Base-by-base conservation (phyloP, 2,888 invertebrate species). In the Orgyia antiqua region DNA sequence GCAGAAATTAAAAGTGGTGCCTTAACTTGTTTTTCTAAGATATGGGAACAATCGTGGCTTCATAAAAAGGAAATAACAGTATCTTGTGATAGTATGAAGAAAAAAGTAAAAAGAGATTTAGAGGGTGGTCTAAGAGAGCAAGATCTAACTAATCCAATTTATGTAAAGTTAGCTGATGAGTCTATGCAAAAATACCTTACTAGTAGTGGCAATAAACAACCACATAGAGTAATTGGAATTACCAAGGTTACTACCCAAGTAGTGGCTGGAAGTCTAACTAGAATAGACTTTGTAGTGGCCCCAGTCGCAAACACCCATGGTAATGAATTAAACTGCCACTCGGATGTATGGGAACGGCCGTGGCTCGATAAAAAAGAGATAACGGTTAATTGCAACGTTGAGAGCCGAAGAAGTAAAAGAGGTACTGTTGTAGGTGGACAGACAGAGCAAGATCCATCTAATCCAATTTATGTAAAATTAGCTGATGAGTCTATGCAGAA, bases 151-250 rank as follows among this genome's bases (percentile, higher is more conserved):
- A 39, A 53, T 19, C 34, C 46, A 2, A 23, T 32, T 6, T 65
- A 51, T 24, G 30, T 20, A 13, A 6, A 27, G 3, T 27, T 60
- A n/a, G 51, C 54, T 2, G 35, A 52, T 9, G 45, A 56, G 27
- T 54, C 55, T 2, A 29, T 66, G n/a, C 34, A 28, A 19, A 56
- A 62, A 35, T 62, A 60, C 36, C 17, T 54, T 0, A 9, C 24
- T 7, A 33, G 21, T 1, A 10, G 13, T 9, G 49, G 36, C 0
- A 43, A 10, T 0, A 27, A 29, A 0, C 10, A 33, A 6, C 17
- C 37, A 2, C 37, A 52, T 13, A 9, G 23, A 33, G 26, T 61
- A 5, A 3, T 34, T 1, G 2, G 4, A 0, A 31, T 67, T 8
- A 26, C 33, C 7, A 45, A 38, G 18, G 67, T 57, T 2, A 32